These are phyloP conservation scores for Listrodromus nycthemerus DNA, from an alignment of 2,888 invertebrate genomes.

Conservation along the genomic window DNA sequence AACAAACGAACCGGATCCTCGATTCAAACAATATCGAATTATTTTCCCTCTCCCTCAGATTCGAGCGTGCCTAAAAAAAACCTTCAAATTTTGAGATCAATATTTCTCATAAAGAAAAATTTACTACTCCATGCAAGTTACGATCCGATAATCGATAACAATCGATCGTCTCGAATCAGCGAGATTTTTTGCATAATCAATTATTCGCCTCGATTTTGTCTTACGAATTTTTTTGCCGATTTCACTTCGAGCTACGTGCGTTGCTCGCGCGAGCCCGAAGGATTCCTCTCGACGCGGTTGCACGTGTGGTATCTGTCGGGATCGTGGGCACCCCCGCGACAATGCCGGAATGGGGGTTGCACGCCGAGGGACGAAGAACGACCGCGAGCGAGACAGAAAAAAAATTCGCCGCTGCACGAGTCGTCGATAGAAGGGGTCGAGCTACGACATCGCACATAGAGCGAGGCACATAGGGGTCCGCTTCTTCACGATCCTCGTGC, in stretches of 20 bases:
- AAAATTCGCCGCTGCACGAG: constrained; percentile 49
- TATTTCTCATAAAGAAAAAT: too few relatives aligned
- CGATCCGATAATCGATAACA: background rate
- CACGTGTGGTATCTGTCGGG: constrained; percentile 70
- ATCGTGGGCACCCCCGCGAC: constrained; percentile 64
- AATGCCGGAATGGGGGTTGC: constrained; percentile 67
- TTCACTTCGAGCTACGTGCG: background rate
- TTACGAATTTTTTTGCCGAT: background rate
- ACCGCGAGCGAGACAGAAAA: constrained; percentile 11
- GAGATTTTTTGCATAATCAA: constrained; percentile 27
- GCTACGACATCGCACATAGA: constrained; percentile 53
- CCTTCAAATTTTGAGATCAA: too few relatives aligned
- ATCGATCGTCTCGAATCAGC: background rate
- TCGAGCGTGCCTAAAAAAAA: too few relatives aligned
- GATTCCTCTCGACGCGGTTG: constrained; percentile 21
- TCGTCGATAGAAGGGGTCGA: constrained; percentile 49
- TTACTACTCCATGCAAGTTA: too few relatives aligned
- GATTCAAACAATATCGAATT: background rate
- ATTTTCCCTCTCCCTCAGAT: too few relatives aligned
- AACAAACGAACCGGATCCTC: too few relatives aligned
- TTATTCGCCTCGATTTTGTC: background rate
- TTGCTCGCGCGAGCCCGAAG: background rate
- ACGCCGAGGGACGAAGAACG: constrained; percentile 35
- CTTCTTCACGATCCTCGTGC: constrained; percentile 50
- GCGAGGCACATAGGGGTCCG: constrained; percentile 76